Percentiles rank a stretch among this genome's conserved stretches.
These are phyloP conservation scores for Paraplagusia blochii DNA, from an alignment of 2,113 vertebrate species.

Conservation along the genomic window DNA sequence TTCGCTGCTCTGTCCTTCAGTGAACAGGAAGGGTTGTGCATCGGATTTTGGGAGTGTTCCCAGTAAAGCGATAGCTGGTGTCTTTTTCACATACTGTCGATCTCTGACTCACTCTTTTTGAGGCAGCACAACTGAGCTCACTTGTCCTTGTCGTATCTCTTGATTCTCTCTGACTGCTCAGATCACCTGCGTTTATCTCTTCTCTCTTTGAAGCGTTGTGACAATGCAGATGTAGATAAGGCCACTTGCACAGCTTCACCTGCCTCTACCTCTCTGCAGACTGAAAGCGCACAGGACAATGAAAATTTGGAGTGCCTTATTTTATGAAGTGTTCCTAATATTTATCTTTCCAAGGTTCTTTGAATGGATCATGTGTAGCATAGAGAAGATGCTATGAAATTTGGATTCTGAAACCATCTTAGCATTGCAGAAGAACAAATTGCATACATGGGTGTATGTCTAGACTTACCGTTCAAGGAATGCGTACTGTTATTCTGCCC, in stretches of 20 bases:
- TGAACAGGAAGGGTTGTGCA: slow-evolving; percentile 30
- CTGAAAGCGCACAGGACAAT: slow-evolving; percentile 56
- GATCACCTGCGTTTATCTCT: slow-evolving; percentile 54
- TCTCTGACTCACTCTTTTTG: slow-evolving; percentile 36
- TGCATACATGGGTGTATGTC: slow-evolving; percentile 10
- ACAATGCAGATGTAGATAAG: slow-evolving; percentile 63
- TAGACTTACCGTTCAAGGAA: slow-evolving; percentile 47
- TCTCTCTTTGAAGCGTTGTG: slow-evolving; percentile 59
- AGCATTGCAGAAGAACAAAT: slow-evolving; percentile 34
- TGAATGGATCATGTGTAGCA: slow-evolving; percentile 43
- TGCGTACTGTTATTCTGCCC: slow-evolving; percentile 23
- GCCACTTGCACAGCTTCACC: slow-evolving; percentile 58
- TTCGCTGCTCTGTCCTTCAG: slow-evolving; percentile 24
- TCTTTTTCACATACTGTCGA: slow-evolving; percentile 35
- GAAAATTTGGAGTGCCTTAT: slow-evolving; percentile 58
- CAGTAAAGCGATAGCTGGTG: slow-evolving; percentile 50
- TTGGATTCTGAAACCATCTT: slow-evolving; percentile 45
- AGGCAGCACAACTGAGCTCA: slow-evolving; percentile 52
- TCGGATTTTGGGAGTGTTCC: slow-evolving; percentile 41
- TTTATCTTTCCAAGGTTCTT: slow-evolving; percentile 48
- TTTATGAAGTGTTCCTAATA: slow-evolving; percentile 56
- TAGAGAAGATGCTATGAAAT: slow-evolving; percentile 46
- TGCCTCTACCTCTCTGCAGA: slow-evolving; percentile 54
- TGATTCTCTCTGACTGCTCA: slow-evolving; percentile 52
- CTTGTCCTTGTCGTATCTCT: slow-evolving; percentile 32